These are phyloP conservation scores for Hoplias malabaricus DNA, from an alignment of 2,113 vertebrate species.

Conservation along the genomic window DNA sequence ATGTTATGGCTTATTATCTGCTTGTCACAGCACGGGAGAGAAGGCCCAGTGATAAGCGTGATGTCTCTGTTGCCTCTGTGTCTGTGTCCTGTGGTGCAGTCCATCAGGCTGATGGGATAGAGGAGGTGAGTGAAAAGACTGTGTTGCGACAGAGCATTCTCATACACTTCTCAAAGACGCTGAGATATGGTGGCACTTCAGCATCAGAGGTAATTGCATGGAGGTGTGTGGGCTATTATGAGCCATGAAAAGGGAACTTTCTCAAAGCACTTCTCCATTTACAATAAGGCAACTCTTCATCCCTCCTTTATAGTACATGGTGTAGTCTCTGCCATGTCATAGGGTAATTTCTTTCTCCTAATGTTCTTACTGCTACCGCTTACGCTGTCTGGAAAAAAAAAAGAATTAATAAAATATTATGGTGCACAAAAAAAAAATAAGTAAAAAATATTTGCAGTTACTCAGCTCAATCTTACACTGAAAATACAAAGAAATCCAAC, in stretches of 20 bases:
- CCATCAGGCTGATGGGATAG: slow-evolving; percentile 18
- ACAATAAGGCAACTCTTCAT: neutral
- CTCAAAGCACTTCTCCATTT: slow-evolving; percentile 26
- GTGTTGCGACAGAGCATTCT: slow-evolving; percentile 57
- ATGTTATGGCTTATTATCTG: slow-evolving; percentile 71
- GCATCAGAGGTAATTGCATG: slow-evolving; percentile 64
- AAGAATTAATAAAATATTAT: no score
- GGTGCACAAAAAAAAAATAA: no score
- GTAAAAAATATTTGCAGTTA: no score
- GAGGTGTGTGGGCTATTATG: slow-evolving; percentile 67
- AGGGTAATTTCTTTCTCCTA: neutral
- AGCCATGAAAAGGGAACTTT: slow-evolving; percentile 7
- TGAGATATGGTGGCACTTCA: slow-evolving; percentile 62
- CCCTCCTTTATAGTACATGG: neutral
- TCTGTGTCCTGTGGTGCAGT: slow-evolving; percentile 41
- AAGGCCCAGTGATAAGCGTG: slow-evolving; percentile 30
- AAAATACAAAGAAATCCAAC: no score
- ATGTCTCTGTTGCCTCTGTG: slow-evolving; percentile 57
- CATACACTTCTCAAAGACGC: slow-evolving; percentile 64
- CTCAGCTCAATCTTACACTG: no score
- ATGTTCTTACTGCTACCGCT: neutral
- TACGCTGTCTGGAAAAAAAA: no score
- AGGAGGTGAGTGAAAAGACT: slow-evolving; percentile 59
- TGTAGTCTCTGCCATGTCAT: neutral
- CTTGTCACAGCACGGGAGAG: slow-evolving; percentile 46